Percentiles rank a stretch among this genome's conserved stretches.
phyloP scores from a whole-genome alignment of 2,797 vertebrate species.

The Cynodonichthys magdalenae region DNA sequence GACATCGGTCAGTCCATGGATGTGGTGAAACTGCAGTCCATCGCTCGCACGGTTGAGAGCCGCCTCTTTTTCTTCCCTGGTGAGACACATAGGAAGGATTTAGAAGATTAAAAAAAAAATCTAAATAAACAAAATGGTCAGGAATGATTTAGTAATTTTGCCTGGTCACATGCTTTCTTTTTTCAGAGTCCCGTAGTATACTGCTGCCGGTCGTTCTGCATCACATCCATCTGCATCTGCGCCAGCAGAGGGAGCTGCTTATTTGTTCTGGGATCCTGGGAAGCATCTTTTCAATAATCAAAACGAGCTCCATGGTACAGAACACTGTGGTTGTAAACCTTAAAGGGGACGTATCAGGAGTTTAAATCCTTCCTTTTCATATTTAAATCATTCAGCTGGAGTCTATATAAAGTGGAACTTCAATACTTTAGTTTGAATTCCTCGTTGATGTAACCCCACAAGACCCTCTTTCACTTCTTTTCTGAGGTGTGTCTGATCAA shows the following conservation, averaged over 20 bases:
- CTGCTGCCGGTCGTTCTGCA: slow-evolving; percentile 96
- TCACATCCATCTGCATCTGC: slow-evolving; percentile 97
- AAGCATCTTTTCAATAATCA: slow-evolving; percentile 98
- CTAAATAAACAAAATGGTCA: not conserved
- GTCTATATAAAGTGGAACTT: too few relatives aligned
- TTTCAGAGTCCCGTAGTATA: slow-evolving; percentile 94
- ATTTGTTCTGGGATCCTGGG: slow-evolving; percentile 98
- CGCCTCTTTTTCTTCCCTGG: slow-evolving; percentile 97
- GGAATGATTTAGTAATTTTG: not conserved
- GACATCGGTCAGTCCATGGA: slow-evolving; percentile 99
- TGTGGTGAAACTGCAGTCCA: slow-evolving; percentile 97
- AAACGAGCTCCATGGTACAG: slow-evolving; percentile 92
- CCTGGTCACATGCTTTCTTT: not conserved
- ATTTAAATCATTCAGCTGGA: too few relatives aligned
- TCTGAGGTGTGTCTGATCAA: too few relatives aligned
- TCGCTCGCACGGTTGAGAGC: slow-evolving; percentile 96
- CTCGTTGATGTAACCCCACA: too few relatives aligned
- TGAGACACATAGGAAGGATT: slow-evolving; percentile 57
- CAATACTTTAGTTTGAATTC: too few relatives aligned
- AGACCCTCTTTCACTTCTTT: too few relatives aligned
- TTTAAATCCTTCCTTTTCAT: not conserved
- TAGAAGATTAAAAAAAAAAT: too few relatives aligned
- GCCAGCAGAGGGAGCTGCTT: slow-evolving; percentile 98
- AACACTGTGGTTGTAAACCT: not conserved
- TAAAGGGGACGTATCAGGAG: not conserved